These are phyloP conservation scores for Gymnothorax reevesii DNA, from an alignment of 2,797 vertebrate genomes.

Conservation along the genomic window DNA sequence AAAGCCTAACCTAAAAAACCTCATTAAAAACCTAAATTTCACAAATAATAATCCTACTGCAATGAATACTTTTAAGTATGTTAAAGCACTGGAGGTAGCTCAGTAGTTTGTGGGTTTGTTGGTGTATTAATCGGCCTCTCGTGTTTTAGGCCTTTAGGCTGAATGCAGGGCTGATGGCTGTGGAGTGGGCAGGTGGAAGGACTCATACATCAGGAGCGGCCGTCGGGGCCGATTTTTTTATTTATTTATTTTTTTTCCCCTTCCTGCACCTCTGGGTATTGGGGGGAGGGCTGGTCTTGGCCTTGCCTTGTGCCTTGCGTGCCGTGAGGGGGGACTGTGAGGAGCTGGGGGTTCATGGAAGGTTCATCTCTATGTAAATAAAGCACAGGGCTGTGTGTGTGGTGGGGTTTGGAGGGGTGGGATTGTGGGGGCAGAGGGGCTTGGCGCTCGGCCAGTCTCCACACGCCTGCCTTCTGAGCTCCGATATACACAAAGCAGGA, in stretches of 20 bases:
- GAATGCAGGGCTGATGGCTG: neutral
- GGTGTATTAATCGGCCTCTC: neutral
- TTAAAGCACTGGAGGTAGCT: no score
- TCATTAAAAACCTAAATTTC: no score
- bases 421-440: neutral
- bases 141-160: neutral
- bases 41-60: no score
- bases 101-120: neutral
- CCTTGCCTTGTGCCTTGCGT: neutral
- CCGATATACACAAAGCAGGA: slow-evolving; percentile 23
- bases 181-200: neutral
- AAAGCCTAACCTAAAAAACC: no score
- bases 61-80: no score
- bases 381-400: slow-evolving; percentile 7
- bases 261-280: neutral
- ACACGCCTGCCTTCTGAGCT: slow-evolving; percentile 16
- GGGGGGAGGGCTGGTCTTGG: neutral
- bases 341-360: slow-evolving; percentile 27
- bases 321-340: neutral
- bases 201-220: neutral
- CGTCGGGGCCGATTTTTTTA: neutral
- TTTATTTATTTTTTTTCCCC: no score
- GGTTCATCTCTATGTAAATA: slow-evolving; percentile 37
- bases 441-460: slow-evolving; percentile 27
- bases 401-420: neutral